phyloP scores from a whole-genome alignment of 2,888 invertebrate genomes.

The Acanthosepion lycidas region DNA sequence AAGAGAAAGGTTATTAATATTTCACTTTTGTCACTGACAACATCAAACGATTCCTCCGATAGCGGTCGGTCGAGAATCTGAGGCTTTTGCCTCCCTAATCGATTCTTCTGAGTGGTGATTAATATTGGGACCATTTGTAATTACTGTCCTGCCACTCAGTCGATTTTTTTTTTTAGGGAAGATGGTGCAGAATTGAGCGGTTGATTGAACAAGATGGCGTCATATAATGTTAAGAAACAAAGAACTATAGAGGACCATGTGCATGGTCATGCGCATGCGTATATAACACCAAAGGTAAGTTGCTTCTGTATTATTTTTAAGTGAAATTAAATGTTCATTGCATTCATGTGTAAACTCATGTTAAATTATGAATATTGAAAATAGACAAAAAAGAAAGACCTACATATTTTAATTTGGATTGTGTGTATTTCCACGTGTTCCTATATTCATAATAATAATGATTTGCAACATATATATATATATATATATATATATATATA shows the following conservation, averaged over 20 bases:
- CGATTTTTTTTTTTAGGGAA: background rate
- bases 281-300: no score
- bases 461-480: no score
- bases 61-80: background rate
- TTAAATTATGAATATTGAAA: no score
- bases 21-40: background rate
- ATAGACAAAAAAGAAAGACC: no score
- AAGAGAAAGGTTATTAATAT: background rate
- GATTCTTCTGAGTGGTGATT: background rate
- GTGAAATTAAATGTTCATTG: no score
- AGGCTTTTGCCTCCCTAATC: background rate
- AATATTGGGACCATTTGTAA: background rate
- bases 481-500: no score
- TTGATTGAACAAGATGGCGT: background rate
- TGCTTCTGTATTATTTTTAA: background rate
- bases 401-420: no score
- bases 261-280: background rate
- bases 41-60: background rate
- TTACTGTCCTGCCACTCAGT: no score
- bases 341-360: no score
- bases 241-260: no score
- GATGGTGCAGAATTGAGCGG: background rate
- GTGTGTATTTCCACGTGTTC: no score
- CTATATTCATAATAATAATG: no score
- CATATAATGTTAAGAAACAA: background rate